Evolutionary conservation across 2,113 vertebrate species (phyloP).

Genomic region (Myiopsitta monachus): DNA sequence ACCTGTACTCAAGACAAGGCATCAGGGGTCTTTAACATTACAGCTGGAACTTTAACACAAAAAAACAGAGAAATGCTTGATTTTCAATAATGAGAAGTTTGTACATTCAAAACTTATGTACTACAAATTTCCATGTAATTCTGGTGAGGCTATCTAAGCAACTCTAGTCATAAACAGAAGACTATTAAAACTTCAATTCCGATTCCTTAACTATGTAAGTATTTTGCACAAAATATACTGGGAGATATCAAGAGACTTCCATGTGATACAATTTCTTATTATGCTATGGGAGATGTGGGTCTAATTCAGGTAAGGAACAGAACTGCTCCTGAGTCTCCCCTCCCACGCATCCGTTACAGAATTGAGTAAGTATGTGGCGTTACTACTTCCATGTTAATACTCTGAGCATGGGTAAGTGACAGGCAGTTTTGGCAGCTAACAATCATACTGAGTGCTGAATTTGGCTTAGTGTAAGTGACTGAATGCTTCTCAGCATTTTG

Average conservation of each 20-base stretch:
- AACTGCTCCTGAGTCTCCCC: neutral
- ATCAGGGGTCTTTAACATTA: neutral
- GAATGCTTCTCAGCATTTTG: neutral
- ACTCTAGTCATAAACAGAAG: neutral
- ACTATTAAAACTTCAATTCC: neutral
- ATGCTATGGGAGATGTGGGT: neutral
- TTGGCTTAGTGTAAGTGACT: neutral
- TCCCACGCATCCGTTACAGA: neutral
- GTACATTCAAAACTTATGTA: neutral
- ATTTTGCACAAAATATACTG: neutral
- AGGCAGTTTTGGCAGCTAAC: neutral
- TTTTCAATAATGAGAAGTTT: neutral
- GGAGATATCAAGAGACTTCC: neutral
- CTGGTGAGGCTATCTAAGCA: neutral
- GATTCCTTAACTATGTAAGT: neutral
- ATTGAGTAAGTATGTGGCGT: neutral
- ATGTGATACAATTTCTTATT: neutral
- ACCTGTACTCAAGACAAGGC: neutral
- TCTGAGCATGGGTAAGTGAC: neutral
- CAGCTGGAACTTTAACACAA: neutral
- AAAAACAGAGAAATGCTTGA: neutral
- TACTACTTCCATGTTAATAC: neutral
- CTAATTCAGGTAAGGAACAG: neutral
- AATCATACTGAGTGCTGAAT: neutral
- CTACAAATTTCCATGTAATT: neutral